Percentiles rank a stretch among this genome's conserved stretches.
These are phyloP conservation scores for Tribolium madens DNA, from an alignment of 1,140 invertebrate genomes.

Conservation along the genomic window DNA sequence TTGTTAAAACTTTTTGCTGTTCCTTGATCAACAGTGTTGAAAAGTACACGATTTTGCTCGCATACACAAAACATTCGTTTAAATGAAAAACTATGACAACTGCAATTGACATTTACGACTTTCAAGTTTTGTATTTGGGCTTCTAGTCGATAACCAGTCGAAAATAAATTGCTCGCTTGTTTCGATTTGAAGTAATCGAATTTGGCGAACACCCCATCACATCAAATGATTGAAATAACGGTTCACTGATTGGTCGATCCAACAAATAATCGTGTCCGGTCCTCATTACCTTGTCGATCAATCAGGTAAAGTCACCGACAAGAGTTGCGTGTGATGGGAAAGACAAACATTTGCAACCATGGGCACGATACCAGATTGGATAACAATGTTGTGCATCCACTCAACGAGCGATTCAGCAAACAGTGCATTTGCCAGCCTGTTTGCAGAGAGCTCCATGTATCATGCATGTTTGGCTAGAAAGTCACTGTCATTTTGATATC, in stretches of 20 bases:
- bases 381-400: slow-evolving; percentile 38
- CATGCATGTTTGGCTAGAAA: slow-evolving; percentile 19
- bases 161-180: slow-evolving; percentile 22
- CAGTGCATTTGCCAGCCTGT: slow-evolving; percentile 30
- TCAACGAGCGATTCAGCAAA: slow-evolving; percentile 25
- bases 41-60: no score
- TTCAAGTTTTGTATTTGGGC: no score
- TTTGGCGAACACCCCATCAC: slow-evolving; percentile 25
- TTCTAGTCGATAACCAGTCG: neutral
- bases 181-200: slow-evolving; percentile 19
- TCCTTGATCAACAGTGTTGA: neutral
- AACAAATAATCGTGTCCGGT: slow-evolving; percentile 35
- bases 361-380: slow-evolving; percentile 30
- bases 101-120: neutral
- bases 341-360: slow-evolving; percentile 28
- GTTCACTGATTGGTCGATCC: slow-evolving; percentile 14
- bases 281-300: slow-evolving; percentile 30
- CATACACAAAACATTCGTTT: no score
- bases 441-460: slow-evolving; percentile 35
- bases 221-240: slow-evolving; percentile 23
- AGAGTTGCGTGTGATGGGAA: slow-evolving; percentile 28
- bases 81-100: no score
- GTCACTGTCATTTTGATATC: slow-evolving; percentile 27
- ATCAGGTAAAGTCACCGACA: slow-evolving; percentile 28
- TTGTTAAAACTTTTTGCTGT: neutral